Base-by-base conservation (phyloP, 2,797 vertebrate species). In the Takifugu rubripes region DNA sequence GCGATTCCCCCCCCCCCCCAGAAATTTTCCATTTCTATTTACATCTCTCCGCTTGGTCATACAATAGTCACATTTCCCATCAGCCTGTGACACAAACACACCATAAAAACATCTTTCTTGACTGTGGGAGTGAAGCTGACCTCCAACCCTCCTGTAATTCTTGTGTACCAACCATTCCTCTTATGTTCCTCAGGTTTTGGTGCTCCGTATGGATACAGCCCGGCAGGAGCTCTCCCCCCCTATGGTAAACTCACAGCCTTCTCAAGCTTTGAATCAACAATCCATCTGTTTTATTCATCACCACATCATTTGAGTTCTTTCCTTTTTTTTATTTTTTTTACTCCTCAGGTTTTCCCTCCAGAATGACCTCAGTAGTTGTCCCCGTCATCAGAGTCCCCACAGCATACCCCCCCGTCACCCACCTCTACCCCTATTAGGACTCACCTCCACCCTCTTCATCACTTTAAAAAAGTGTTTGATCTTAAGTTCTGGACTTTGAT, bases 141-240 rank as follows among this genome's bases (percentile, higher is more conserved):
- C 31, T 2, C 5, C 8, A 29, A 29, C 27, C 5, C 27, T 7
- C 27, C 27, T 7, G 27, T 4, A 29, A 21, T 21, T 21, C 21
- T 21, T 21, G 21, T 21, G 21, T 21, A 21, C 21, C 21, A 21
- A 21, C 21, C 21, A 21, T 21, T 21, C 8, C 31, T 33, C 31
- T 10, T 33, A 10, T 33, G 31, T 33, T 33, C 10, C 8, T 10
- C 62, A 96, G 95, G 94, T 59, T 96, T 94, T 4, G 92, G 93
- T 70, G 84, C 94, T 63, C 93, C 94, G 0, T 97, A 95, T 9
- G 93, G 93, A 56, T 96, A 94, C 75, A 91, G 93, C 66, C 90
- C 94, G 59, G 92, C 94, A 1, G 92, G 92, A 7, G 59, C 79
- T 16, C 79, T 88, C 2, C 93, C 93, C 56, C 90, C 93, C 68